These are phyloP conservation scores for Danio rerio DNA, from an alignment of 2,113 vertebrate genomes.

Conservation along the genomic window DNA sequence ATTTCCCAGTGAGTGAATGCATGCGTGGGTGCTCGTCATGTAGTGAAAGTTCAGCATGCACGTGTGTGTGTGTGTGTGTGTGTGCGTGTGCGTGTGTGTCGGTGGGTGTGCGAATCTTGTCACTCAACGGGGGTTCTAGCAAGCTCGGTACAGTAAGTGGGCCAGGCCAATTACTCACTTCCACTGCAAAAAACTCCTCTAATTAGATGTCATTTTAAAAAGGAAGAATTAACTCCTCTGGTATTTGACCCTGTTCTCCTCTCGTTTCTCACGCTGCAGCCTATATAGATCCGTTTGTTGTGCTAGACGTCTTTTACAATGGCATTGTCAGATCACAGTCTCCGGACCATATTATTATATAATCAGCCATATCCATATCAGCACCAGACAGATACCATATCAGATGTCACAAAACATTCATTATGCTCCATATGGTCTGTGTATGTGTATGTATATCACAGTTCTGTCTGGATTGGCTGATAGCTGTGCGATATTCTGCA, in stretches of 20 bases:
- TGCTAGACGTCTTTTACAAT: not conserved
- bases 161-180: conserved; percentile 64
- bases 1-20: conserved; percentile 48
- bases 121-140: conserved; percentile 45
- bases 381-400: too few species aligned
- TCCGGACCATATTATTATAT: too few species aligned
- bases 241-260: conserved; percentile 63
- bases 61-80: conserved; percentile 31
- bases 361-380: too few species aligned
- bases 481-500: too few species aligned
- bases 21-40: conserved; percentile 42
- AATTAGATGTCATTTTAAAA: conserved; percentile 61
- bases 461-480: too few species aligned
- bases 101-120: conserved; percentile 58
- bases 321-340: not conserved
- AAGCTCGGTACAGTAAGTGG: conserved; percentile 61
- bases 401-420: too few species aligned
- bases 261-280: conserved; percentile 27
- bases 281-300: conserved; percentile 33
- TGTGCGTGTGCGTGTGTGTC: conserved; percentile 45
- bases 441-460: too few species aligned
- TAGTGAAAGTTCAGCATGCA: conserved; percentile 21
- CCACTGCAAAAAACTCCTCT: conserved; percentile 52
- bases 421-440: too few species aligned
- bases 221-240: conserved; percentile 61